Evolutionary conservation across 2,797 vertebrate genomes (phyloP).

Genomic region (Anguilla megastoma): DNA sequence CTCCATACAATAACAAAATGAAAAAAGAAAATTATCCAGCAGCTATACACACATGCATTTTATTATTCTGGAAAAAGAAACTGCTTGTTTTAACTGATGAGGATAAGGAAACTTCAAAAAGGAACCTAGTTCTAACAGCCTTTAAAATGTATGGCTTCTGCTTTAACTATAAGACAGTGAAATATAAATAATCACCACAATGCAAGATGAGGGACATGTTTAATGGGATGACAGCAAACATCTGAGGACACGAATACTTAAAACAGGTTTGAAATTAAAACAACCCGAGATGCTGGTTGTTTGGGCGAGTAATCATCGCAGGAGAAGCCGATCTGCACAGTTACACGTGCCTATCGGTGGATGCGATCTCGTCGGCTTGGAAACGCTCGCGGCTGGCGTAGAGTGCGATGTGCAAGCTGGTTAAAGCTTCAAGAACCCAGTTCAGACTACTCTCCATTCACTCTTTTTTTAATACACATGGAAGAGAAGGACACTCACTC

Average conservation of each 20-base stretch:
- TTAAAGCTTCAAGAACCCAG: slow-evolving; percentile 49
- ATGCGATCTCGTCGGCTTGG: slow-evolving; percentile 68
- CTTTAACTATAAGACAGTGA: too few species aligned
- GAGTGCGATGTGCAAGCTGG: slow-evolving; percentile 74
- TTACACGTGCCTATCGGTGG: slow-evolving; percentile 22
- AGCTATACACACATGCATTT: too few species aligned
- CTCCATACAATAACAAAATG: not conserved
- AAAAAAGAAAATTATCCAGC: too few species aligned
- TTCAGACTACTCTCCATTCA: slow-evolving; percentile 72
- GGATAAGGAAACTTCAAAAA: too few species aligned
- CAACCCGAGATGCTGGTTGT: too few species aligned
- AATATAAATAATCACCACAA: too few species aligned
- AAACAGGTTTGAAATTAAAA: not conserved
- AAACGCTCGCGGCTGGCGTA: slow-evolving; percentile 72
- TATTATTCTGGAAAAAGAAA: too few species aligned
- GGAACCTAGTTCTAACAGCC: too few species aligned
- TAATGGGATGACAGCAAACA: not conserved
- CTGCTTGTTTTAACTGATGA: too few species aligned
- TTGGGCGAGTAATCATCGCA: slow-evolving; percentile 38
- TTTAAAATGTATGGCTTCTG: too few species aligned
- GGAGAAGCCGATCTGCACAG: slow-evolving; percentile 48
- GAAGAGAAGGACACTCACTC: too few species aligned
- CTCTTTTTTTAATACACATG: not conserved
- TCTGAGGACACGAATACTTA: not conserved
- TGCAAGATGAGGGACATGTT: not conserved